Evolutionary conservation across 2,113 vertebrate genomes (phyloP).

Genomic region (Ciconia boyciana): DNA sequence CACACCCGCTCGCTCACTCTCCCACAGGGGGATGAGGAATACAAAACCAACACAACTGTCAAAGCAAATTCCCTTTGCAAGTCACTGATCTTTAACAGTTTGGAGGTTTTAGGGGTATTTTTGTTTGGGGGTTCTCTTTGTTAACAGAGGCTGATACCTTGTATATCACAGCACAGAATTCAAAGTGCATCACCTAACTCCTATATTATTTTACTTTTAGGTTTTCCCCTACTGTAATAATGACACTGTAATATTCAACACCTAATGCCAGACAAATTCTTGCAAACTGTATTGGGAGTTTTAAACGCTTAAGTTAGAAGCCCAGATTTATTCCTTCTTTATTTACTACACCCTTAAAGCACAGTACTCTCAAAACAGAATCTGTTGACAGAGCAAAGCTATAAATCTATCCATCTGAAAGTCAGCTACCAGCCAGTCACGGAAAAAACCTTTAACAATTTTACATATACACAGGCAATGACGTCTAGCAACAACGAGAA

Average conservation of each 20-base stretch:
- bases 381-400: background rate
- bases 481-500: background rate
- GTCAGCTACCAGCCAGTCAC: background rate
- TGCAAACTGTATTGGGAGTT: background rate
- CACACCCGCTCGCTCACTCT: background rate
- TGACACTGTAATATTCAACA: background rate
- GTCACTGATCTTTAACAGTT: background rate
- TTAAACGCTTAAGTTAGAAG: background rate
- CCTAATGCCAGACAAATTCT: background rate
- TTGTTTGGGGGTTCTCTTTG: background rate
- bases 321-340: background rate
- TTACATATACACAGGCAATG: background rate
- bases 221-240: background rate
- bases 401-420: background rate
- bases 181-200: background rate
- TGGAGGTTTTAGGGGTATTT: background rate
- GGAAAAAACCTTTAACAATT: background rate
- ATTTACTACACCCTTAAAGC: background rate
- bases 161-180: background rate
- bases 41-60: background rate
- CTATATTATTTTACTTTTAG: background rate
- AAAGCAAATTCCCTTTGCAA: background rate
- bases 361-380: background rate
- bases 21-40: background rate
- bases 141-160: background rate